Evolutionary conservation across 37 sponge, comb jelly and placozoan genomes (phyloP).

Genomic region (Hexactinellida sp.): DNA sequence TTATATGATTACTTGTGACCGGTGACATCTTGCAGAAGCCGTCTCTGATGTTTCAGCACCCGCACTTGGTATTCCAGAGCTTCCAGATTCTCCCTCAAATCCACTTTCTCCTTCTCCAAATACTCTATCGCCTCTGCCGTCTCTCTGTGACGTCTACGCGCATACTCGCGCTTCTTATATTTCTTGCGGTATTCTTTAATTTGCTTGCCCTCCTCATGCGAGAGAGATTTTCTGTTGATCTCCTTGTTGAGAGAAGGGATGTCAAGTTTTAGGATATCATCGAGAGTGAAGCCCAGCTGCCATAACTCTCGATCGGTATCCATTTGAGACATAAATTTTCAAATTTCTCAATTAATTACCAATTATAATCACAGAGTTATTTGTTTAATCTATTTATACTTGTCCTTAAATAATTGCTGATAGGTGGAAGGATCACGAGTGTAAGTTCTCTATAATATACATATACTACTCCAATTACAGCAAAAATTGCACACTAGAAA

Average conservation of each 20-base stretch:
- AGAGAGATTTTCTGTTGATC: neutral
- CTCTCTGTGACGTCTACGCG: neutral
- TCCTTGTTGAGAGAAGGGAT: constrained; percentile 1
- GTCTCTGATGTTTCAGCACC: neutral
- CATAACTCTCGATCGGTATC: neutral
- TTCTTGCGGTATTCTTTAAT: constrained; percentile 12
- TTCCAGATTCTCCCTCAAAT: neutral
- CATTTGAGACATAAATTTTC: neutral
- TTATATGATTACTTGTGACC: neutral
- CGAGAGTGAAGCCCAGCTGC: neutral
- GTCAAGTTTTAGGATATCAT: constrained; percentile 10
- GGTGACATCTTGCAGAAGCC: neutral
- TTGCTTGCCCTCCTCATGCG: constrained; percentile 1
- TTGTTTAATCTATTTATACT: neutral
- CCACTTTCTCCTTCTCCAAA: neutral
- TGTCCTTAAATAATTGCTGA: neutral
- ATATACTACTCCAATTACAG: neutral
- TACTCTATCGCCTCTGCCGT: neutral
- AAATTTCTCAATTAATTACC: neutral
- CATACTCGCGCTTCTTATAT: constrained; percentile 9
- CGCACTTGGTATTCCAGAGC: neutral
- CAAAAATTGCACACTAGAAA: neutral
- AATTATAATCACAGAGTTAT: neutral
- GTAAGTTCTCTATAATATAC: neutral
- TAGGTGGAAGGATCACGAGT: neutral